Evolutionary conservation across 2,888 invertebrate species (phyloP).

Genomic region (Nesidiocoris tenuis): DNA sequence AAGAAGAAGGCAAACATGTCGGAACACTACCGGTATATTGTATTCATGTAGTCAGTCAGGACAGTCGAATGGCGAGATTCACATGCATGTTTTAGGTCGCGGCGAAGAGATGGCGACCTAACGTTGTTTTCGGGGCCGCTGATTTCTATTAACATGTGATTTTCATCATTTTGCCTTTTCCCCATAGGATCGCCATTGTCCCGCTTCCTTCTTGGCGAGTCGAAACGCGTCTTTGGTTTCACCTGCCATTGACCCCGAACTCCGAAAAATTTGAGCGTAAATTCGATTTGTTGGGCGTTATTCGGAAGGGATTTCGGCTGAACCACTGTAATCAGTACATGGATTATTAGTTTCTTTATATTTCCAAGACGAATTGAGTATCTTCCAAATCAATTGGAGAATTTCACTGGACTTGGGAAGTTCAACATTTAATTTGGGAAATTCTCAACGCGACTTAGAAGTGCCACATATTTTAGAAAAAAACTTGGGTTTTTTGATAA

Average conservation of each 20-base stretch:
- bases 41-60: background rate
- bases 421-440: no score
- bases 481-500: no score
- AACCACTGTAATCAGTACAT: no score
- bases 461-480: no score
- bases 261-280: no score
- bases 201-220: background rate
- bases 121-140: conserved; percentile 21
- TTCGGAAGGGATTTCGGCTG: no score
- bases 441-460: no score
- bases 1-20: background rate
- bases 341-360: no score
- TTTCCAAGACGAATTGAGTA: no score
- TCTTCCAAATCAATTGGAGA: no score
- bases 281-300: no score
- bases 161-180: conserved; percentile 23
- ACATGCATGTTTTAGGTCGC: background rate
- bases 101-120: conserved; percentile 3
- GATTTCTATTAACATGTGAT: conserved; percentile 30
- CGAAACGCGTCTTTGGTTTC: conserved; percentile 2
- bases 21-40: background rate
- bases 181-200: background rate
- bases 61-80: background rate
- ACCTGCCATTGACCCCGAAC: conserved; percentile 40
- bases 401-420: no score